These are phyloP conservation scores for Iguana delicatissima DNA, from an alignment of 2,797 vertebrate species.

Conservation along the genomic window DNA sequence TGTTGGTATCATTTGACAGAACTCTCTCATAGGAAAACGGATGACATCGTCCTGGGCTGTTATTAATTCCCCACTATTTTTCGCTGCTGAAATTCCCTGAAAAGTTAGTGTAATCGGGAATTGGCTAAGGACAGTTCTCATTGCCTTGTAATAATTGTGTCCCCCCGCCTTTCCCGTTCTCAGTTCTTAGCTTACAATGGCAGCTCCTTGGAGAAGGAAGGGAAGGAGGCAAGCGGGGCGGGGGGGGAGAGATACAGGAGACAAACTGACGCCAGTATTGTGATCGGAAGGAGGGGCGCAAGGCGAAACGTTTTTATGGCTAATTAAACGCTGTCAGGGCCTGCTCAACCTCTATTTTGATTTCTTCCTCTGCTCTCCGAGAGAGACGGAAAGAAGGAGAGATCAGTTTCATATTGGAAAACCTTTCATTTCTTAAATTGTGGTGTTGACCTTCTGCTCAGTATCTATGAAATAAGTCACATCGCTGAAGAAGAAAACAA, in stretches of 20 bases:
- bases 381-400: background rate
- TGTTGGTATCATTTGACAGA: too few species aligned
- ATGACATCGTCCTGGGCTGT: background rate
- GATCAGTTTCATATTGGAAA: conserved; percentile 58
- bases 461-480: conserved; percentile 48
- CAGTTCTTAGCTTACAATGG: conserved; percentile 32
- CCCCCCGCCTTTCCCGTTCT: background rate
- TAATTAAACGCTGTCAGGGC: conserved; percentile 69
- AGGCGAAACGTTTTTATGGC: conserved; percentile 64
- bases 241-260: conserved; percentile 82
- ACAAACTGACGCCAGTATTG: conserved; percentile 91
- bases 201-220: conserved; percentile 49
- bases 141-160: conserved; percentile 25
- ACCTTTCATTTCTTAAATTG: conserved; percentile 55
- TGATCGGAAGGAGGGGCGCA: conserved; percentile 70
- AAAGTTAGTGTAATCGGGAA: background rate
- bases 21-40: too few species aligned
- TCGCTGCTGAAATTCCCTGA: too few species aligned
- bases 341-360: conserved; percentile 46
- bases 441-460: conserved; percentile 59
- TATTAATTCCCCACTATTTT: background rate
- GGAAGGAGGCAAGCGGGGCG: conserved; percentile 63
- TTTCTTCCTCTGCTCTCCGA: conserved; percentile 47
- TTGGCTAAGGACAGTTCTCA: background rate
- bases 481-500: background rate